These are phyloP conservation scores for Acronicta alni DNA, from an alignment of 2,888 invertebrate species.

Conservation along the genomic window DNA sequence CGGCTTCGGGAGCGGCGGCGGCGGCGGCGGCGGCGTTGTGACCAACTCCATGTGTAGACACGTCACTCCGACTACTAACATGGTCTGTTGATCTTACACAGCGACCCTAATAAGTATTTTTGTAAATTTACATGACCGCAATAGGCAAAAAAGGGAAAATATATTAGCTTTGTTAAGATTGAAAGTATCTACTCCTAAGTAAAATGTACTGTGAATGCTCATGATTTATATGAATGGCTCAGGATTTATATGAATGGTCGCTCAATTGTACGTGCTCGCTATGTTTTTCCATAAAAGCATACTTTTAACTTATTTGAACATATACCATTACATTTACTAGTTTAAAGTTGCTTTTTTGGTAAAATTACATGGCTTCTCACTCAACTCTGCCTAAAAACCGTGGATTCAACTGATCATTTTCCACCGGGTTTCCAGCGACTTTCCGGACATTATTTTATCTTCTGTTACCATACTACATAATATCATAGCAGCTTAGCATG, in stretches of 20 bases:
- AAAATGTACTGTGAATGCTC: not conserved
- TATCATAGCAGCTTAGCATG: constrained; percentile 10
- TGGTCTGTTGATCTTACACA: constrained; percentile 14
- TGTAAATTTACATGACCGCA: constrained; percentile 36
- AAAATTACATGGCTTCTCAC: no score
- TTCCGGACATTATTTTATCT: not conserved
- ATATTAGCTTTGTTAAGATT: constrained; percentile 10
- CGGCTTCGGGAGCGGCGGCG: constrained; percentile 34
- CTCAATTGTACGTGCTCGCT: no score
- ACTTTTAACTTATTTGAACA: no score
- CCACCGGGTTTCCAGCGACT: no score
- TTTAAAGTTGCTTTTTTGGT: no score
- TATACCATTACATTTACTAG: no score
- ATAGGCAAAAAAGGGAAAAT: constrained; percentile 14
- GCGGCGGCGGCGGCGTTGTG: constrained; percentile 32
- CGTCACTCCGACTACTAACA: constrained; percentile 24
- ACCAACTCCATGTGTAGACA: constrained; percentile 33
- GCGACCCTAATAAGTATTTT: constrained; percentile 34
- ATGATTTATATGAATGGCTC: no score
- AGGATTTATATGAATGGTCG: no score
- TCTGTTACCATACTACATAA: constrained; percentile 1
- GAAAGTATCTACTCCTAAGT: not conserved
- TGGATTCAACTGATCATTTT: no score
- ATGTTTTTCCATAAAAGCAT: no score
- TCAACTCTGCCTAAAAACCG: no score